Percentiles rank a stretch among this genome's conserved stretches.
Conservation (phyloP, 2,113 vertebrate species). For the Phrynosoma blainvillii region DNA sequence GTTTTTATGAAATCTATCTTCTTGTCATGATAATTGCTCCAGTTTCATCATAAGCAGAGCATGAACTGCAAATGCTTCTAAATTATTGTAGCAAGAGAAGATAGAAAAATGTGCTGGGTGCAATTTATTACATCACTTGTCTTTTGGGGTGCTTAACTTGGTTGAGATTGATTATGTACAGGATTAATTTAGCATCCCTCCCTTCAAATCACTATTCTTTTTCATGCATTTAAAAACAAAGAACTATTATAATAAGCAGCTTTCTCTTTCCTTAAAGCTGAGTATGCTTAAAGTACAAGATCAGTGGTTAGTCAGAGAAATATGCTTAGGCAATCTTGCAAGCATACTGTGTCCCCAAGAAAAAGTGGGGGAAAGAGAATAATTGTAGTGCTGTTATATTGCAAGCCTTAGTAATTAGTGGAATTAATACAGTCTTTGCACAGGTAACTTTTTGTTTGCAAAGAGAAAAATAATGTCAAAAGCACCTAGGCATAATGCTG, state of each 20-base stretch:
- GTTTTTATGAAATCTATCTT: slow-evolving; percentile 46
- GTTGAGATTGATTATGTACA: slow-evolving; percentile 45
- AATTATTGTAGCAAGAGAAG: slow-evolving; percentile 39
- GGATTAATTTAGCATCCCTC: slow-evolving; percentile 44
- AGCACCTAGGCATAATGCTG: neutral
- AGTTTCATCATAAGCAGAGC: slow-evolving; percentile 22
- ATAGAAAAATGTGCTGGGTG: slow-evolving; percentile 35
- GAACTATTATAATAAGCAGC: neutral
- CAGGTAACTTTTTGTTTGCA: neutral
- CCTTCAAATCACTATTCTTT: slow-evolving; percentile 35
- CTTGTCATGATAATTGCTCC: slow-evolving; percentile 36
- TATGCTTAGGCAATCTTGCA: neutral
- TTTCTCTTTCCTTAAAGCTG: slow-evolving; percentile 14
- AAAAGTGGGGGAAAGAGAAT: neutral
- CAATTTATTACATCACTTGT: slow-evolving; percentile 37
- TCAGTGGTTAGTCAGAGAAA: neutral
- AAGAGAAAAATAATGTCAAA: neutral
- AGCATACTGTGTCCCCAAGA: fast-evolving
- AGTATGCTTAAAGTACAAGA: neutral
- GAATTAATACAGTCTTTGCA: neutral
- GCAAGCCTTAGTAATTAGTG: neutral
- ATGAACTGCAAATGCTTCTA: slow-evolving; percentile 32
- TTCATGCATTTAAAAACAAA: slow-evolving; percentile 8
- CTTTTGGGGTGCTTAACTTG: slow-evolving; percentile 35
- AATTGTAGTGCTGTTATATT: neutral